Evolutionary conservation across 2,888 invertebrate species (phyloP).

Genomic region (Cordylochernes scorpioides): DNA sequence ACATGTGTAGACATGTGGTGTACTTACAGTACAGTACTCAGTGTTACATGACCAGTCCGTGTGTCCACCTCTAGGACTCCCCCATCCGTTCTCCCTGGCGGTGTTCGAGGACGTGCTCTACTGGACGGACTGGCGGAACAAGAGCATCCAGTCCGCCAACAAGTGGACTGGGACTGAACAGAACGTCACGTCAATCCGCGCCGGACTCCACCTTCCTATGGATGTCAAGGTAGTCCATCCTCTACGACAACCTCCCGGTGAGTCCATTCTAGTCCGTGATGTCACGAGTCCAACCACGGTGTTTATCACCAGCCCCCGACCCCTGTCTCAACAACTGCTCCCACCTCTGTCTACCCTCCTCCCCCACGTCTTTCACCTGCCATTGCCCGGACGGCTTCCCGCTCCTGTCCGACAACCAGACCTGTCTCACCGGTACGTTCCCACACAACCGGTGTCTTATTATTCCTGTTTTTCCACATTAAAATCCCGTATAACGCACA

Average conservation of each 20-base stretch:
- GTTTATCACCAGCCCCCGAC: slow-evolving; percentile 40
- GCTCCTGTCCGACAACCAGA: slow-evolving; percentile 12
- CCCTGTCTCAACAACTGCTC: slow-evolving; percentile 41
- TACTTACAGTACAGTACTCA: no score
- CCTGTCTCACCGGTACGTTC: slow-evolving; percentile 12
- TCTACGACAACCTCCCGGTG: slow-evolving; percentile 23
- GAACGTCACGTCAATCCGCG: slow-evolving; percentile 31
- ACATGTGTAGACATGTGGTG: no score
- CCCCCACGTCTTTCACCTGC: slow-evolving; percentile 28
- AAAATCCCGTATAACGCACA: neutral
- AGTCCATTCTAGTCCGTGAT: slow-evolving; percentile 1
- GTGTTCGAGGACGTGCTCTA: slow-evolving; percentile 46
- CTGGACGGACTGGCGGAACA: slow-evolving; percentile 61
- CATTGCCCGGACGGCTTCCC: slow-evolving; percentile 17
- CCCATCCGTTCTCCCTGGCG: slow-evolving; percentile 55
- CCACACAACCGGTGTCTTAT: neutral
- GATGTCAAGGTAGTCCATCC: slow-evolving; percentile 39
- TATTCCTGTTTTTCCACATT: neutral
- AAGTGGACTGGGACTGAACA: slow-evolving; percentile 35
- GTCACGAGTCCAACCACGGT: neutral
- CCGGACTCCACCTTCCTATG: slow-evolving; percentile 61
- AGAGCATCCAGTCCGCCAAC: slow-evolving; percentile 46
- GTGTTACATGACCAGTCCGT: no score
- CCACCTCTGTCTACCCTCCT: slow-evolving; percentile 42
- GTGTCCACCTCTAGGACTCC: slow-evolving; percentile 45